Evolutionary conservation across 2,888 invertebrate genomes (phyloP), one percentile per base, ranked within the genome.

Genomic region (Lepidocyrtoides sp.): DNA sequence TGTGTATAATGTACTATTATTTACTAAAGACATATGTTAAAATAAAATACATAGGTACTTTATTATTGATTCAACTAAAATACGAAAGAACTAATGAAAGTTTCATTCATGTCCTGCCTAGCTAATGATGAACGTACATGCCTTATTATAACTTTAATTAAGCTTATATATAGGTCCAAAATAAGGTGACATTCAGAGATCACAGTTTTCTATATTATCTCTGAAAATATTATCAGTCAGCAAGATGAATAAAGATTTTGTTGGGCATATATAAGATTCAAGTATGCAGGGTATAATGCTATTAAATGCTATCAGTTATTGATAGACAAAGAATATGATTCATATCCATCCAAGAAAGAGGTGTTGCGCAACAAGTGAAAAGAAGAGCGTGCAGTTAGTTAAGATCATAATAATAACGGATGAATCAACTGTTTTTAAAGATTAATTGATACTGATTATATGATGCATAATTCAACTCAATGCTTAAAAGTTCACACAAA

Each of bases 331-430:
- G 81, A 48, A 60, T 20, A 17, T 12, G 23, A 88, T 88, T 88
- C 88, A 88, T 60, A 48, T 48, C 17, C 26, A 41, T 26, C 12
- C 1, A 77, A 63, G 36, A 5, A 26, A 8, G 44, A 29, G 69
- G 29, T 77, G 48, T 88, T 88, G 88, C 88, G 88, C 69, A 88
- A 88, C 69, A 66, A 66, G 51, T 66, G 81, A 36, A 88, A 87
- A 86, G 63, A 63, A 79, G 79, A 87, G 81, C 54, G 88, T 41
- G 60, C 3, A 41, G 36, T 17, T n/a, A n/a, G n/a, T n/a, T n/a
- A 32, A n/a, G n/a, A 26, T 17, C 17, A 51, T 10, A 4, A 51
- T 51, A n/a, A 17, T 57, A 60, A 41, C 12, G 57, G 81, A 60
- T 81, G 32, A 60, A 36, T 81, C 8, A 3, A 77, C 77, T 77